phyloP scores from a whole-genome alignment of 30 jellyfish, hydroid and myxozoan genomes.

The Sanderia malayensis region DNA sequence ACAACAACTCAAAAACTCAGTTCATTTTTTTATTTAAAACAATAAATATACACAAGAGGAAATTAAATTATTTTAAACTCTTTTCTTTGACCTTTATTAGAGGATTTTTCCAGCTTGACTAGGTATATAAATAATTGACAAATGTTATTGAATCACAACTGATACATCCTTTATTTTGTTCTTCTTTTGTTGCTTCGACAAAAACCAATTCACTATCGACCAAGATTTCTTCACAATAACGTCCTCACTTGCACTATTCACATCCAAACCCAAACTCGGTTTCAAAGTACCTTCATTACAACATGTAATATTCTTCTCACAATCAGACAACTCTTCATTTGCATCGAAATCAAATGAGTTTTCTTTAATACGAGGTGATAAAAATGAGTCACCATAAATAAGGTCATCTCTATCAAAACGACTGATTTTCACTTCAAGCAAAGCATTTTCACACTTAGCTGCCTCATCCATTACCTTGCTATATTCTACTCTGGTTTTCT shows the following conservation, averaged over 20 bases:
- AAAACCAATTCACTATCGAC: slow-evolving; percentile 56
- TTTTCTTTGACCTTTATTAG: no score
- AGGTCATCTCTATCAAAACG: slow-evolving; percentile 14
- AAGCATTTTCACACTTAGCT: neutral
- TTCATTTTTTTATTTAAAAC: no score
- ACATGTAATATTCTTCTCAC: neutral
- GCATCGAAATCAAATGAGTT: neutral
- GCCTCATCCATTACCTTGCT: neutral
- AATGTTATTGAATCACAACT: slow-evolving; percentile 34
- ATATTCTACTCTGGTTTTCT: neutral
- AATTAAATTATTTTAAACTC: no score
- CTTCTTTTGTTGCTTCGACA: slow-evolving; percentile 13
- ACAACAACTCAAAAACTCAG: no score
- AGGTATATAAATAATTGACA: no score
- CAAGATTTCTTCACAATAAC: slow-evolving; percentile 57
- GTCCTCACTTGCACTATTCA: slow-evolving; percentile 14
- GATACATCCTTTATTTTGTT: slow-evolving; percentile 17
- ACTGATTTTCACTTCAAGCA: slow-evolving; percentile 44
- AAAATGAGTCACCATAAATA: slow-evolving; percentile 38
- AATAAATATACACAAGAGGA: no score
- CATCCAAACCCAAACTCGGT: neutral
- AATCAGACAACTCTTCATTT: neutral
- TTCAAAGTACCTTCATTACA: neutral
- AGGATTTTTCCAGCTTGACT: no score
- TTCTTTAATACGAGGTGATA: slow-evolving; percentile 29